Evolutionary conservation across 2,888 invertebrate species (phyloP).

Genomic region (Caenorhabditis sp.): DNA sequence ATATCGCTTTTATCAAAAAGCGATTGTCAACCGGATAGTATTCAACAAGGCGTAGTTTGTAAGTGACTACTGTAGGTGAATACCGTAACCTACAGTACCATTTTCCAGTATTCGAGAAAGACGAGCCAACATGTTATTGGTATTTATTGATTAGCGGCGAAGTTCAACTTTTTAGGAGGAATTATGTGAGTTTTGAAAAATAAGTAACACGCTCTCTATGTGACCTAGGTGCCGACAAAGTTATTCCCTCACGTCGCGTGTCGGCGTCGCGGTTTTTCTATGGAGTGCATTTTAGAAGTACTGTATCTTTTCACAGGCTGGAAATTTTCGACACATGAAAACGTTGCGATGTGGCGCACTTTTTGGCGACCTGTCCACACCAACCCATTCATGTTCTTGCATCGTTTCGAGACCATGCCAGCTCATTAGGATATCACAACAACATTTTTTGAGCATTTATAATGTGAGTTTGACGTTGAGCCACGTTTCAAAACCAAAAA

Average conservation of each 20-base stretch:
- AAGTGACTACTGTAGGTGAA: slow-evolving; percentile 28
- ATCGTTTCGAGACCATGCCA: slow-evolving; percentile 58
- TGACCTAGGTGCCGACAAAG: too few relatives aligned
- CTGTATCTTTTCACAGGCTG: too few relatives aligned
- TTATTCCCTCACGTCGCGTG: too few relatives aligned
- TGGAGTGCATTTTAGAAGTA: background rate
- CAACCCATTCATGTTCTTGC: slow-evolving; percentile 64
- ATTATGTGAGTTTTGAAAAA: slow-evolving; percentile 5
- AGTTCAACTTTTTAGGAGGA: slow-evolving; percentile 57
- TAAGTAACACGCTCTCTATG: too few relatives aligned
- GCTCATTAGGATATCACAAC: slow-evolving; percentile 62
- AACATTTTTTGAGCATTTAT: slow-evolving; percentile 65
- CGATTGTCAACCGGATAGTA: slow-evolving; percentile 58
- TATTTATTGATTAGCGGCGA: slow-evolving; percentile 69
- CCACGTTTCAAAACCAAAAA: background rate
- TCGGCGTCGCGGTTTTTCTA: too few relatives aligned
- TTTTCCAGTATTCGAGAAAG: slow-evolving; percentile 67
- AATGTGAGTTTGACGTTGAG: slow-evolving; percentile 59
- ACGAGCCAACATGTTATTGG: slow-evolving; percentile 62
- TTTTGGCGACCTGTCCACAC: slow-evolving; percentile 64
- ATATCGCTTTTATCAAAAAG: slow-evolving; percentile 56
- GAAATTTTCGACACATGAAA: slow-evolving; percentile 35
- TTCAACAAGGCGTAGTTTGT: slow-evolving; percentile 65
- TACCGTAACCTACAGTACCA: background rate
- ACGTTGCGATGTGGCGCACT: slow-evolving; percentile 58